A percentile compares a stretch with the other conserved stretches of the same genome.
phyloP scores from a whole-genome alignment of 2,113 vertebrate species.

The Hyla sarda region DNA sequence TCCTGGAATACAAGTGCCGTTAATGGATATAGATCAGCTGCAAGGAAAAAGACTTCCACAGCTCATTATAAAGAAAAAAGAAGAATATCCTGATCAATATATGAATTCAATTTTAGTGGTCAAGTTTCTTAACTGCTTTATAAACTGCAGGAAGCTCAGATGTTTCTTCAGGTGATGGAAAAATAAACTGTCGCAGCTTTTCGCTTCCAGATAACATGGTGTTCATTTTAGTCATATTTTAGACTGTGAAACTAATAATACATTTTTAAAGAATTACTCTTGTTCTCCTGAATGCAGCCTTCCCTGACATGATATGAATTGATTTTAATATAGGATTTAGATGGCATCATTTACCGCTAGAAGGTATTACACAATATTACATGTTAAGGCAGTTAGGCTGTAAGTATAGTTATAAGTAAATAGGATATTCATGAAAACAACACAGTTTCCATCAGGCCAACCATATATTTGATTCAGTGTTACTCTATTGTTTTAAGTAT shows the following conservation, averaged over 20 bases:
- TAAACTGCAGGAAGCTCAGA: not conserved
- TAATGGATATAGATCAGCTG: constrained; percentile 55
- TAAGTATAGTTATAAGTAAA: not conserved
- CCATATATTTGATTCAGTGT: too few relatives aligned
- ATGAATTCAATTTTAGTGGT: constrained; percentile 41
- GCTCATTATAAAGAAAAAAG: constrained; percentile 44
- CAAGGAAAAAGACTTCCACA: constrained; percentile 38
- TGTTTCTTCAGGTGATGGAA: constrained; percentile 27
- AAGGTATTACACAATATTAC: not conserved
- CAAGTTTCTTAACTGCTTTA: constrained; percentile 14
- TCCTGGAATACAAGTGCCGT: constrained; percentile 38
- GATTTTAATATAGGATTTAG: not conserved
- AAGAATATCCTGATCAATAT: constrained; percentile 48
- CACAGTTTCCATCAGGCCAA: too few relatives aligned
- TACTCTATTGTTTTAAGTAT: too few relatives aligned
- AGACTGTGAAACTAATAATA: not conserved
- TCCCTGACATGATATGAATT: not conserved
- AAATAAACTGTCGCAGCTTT: not conserved
- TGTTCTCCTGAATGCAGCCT: not conserved
- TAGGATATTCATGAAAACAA: too few relatives aligned
- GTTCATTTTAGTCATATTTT: not conserved
- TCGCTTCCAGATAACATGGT: not conserved
- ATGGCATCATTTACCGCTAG: not conserved
- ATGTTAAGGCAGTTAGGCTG: not conserved
- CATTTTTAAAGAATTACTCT: not conserved